Conservation (phyloP, 2,113 vertebrate species). For the Tylochromis polylepis region DNA sequence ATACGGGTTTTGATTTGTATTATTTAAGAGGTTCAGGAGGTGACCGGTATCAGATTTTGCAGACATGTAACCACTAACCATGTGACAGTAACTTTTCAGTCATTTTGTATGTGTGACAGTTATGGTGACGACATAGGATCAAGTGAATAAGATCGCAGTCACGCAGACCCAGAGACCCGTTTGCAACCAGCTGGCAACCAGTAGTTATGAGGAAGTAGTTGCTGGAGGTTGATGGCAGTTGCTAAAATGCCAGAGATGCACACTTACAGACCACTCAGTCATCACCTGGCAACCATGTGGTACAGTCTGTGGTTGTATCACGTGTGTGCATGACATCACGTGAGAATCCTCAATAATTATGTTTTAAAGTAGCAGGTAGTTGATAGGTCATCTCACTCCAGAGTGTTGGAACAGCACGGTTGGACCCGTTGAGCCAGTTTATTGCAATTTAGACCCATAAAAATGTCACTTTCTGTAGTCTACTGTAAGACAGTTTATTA, state of each 20-base stretch:
- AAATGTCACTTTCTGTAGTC: neutral
- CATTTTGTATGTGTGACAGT: neutral
- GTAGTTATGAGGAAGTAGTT: too few relatives aligned
- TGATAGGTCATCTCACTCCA: neutral
- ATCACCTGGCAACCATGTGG: neutral
- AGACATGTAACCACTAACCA: neutral
- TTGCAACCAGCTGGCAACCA: too few relatives aligned
- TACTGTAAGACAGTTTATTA: neutral
- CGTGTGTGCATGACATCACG: neutral
- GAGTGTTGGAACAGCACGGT: neutral
- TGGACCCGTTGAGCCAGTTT: neutral
- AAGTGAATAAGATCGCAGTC: neutral
- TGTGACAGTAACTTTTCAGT: neutral
- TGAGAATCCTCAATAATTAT: neutral
- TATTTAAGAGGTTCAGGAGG: too few relatives aligned
- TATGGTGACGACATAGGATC: neutral
- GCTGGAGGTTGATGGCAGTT: too few relatives aligned
- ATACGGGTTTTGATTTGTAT: too few relatives aligned
- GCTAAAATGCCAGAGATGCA: too few relatives aligned
- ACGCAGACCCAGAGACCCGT: neutral
- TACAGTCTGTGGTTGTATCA: neutral
- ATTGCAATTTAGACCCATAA: neutral
- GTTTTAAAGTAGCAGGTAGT: neutral
- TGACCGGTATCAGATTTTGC: too few relatives aligned
- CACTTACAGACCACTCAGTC: neutral